phyloP scores from a whole-genome alignment of 2,797 vertebrate species.

The Adelosebastes latens region DNA sequence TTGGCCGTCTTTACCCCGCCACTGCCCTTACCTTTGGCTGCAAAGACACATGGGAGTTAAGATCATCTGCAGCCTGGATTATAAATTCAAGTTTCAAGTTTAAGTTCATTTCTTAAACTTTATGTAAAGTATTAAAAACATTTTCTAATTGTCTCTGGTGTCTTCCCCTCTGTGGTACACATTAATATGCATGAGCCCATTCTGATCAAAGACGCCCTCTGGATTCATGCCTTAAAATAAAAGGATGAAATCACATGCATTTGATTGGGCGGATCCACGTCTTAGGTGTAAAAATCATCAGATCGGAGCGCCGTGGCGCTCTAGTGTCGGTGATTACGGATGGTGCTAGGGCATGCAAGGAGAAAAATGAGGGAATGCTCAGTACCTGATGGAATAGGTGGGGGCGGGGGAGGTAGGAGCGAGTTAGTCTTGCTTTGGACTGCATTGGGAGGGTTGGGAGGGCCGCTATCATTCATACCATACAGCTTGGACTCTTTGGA shows the following conservation, averaged over 20 bases:
- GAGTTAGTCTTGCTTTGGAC: conserved; percentile 93
- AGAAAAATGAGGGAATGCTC: conserved; percentile 61
- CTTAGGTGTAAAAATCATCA: conserved; percentile 12
- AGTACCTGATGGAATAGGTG: conserved; percentile 97
- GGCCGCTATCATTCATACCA: conserved; percentile 95
- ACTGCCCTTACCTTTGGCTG: conserved; percentile 95
- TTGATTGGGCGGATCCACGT: conserved; percentile 5
- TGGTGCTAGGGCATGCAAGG: conserved; percentile 66
- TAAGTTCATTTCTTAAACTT: background rate
- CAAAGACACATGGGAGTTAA: conserved; percentile 33
- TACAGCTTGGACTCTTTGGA: conserved; percentile 99
- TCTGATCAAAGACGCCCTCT: conserved; percentile 43
- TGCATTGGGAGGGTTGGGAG: conserved; percentile 86
- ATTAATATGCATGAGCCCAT: conserved; percentile 46
- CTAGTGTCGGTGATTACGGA: conserved; percentile 23
- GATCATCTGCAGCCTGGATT: background rate
- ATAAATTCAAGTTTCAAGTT: background rate
- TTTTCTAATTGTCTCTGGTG: background rate
- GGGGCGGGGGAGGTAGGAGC: conserved; percentile 95
- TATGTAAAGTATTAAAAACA: background rate
- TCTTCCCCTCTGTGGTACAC: background rate
- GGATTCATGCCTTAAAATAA: conserved; percentile 17
- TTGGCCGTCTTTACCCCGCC: conserved; percentile 96
- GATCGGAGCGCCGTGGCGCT: background rate
- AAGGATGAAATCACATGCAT: conserved; percentile 39